Evolutionary conservation across 2,888 invertebrate genomes (phyloP), one percentile per base, ranked within the genome.

Genomic region (Eurytoma californica): DNA sequence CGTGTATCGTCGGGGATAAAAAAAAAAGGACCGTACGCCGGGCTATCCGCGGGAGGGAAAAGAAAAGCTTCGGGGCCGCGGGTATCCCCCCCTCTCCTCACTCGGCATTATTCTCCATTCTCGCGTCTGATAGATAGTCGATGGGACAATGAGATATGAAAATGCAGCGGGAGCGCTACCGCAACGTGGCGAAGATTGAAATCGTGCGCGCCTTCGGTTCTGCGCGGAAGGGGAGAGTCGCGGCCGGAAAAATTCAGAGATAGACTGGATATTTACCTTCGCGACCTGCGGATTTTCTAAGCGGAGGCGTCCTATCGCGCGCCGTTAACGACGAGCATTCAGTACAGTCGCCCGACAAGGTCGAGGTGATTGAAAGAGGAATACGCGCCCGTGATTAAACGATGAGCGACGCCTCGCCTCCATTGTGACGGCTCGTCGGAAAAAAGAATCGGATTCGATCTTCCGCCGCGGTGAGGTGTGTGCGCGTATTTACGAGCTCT

Each of bases 141-240:
- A 80, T 80, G 78, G 80, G 80, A 78, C 74, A 80, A 70, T 76
- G 78, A 75, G 81, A 81, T 81, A 81, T 76, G 76, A 72, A 79
- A 79, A 77, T 81, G 61, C 74, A 72, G 67, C 68, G 60, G 72
- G 66, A 77, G 63, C 74, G 74, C 74, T 72, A 75, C 74, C 66
- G 77, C 70, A 53, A 66, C 28, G 58, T 28, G 65, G 70, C 70
- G 53, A 72, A 77, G 77, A 80, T 78, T 77, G 70, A 75, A 78
- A 77, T 78, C 80, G 66, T 72, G 70, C 47, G 60, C 28, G 12
- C 66, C 39, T 58, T 58, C 60, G 49, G 49, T 63, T 73, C 58
- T 63, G n/a, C 18, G 12, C 3, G 49, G 57, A 3, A 53, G 20
- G 60, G 14, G 57, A 49, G 9, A 18, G 20, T 20, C 18, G 51